Evolutionary conservation across 2,888 invertebrate species (phyloP), one percentile per base, ranked within the genome.

Genomic region (Latrodectus hesperus): DNA sequence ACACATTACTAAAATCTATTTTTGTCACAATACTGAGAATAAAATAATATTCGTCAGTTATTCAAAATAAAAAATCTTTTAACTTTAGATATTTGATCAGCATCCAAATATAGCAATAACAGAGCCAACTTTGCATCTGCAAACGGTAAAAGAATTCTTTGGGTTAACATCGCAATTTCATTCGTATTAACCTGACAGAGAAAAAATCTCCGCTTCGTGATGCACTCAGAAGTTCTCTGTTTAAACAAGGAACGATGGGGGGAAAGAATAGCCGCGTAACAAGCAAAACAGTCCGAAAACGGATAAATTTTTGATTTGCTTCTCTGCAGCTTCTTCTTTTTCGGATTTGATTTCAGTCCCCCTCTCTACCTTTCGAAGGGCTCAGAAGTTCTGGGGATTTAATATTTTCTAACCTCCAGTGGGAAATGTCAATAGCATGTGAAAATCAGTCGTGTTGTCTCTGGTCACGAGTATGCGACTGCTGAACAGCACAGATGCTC

Each of bases 231-330:
- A 60, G 70, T 70, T 22, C 49, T 75, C 14, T 75, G 22, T 75
- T 26, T 68, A 75, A 70, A 77, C 65, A 77, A 53, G 74, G 73
- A 81, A 70, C 70, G 75, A 82, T 55, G 16, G 64, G 38, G 38
- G 22, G 22, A 52, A 77, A 72, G 52, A 70, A 52, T 26, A 17
- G 22, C 26, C 16, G 73, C 26, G 52, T 49, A 22, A 75, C 60
- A 68, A 22, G 2, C 60, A 82, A 74, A 74, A 67, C 68, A 60
- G 60, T 22, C 64, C 22, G 26, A 55, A 74, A 77, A 72, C 51
- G 72, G 84, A 85, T 85, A 79, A 79, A 68, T 75, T 85, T 85
- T 73, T 79, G 73, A 78, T 77, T 73, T 78, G 67, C 55, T 74
- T n/a, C 67, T 65, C 53, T 67, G 53, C 51, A 72, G n/a, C 51